Evolutionary conservation across 2,113 vertebrate species (phyloP).

Genomic region (Andinoacara biseriatus): DNA sequence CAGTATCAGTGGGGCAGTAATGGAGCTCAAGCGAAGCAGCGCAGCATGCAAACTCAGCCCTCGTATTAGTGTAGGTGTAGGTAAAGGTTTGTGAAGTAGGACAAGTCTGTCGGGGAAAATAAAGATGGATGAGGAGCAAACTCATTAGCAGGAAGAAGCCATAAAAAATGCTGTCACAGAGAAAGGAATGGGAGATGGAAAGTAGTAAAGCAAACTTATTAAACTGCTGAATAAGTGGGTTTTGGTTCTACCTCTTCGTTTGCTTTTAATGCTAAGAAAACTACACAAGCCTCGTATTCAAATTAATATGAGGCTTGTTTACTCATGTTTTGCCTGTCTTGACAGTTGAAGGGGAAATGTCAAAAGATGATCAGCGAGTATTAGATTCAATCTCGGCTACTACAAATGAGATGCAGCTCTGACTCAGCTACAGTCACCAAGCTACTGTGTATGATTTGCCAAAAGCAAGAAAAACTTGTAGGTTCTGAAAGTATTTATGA

Average conservation of each 20-base stretch:
- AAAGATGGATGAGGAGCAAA: constrained; percentile 34
- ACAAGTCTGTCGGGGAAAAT: constrained; percentile 48
- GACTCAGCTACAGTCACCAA: not conserved
- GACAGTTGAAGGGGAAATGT: constrained; percentile 3
- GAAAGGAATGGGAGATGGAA: not conserved
- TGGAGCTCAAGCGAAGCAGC: constrained; percentile 31
- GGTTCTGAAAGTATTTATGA: not conserved
- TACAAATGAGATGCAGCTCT: not conserved
- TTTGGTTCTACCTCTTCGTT: not conserved
- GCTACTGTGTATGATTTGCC: not conserved
- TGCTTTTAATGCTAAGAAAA: not conserved
- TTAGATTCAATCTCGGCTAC: not conserved
- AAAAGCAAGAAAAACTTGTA: not conserved
- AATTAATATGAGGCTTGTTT: not conserved
- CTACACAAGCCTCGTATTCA: not conserved
- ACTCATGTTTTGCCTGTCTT: not conserved
- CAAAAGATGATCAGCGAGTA: not conserved
- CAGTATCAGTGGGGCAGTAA: constrained; percentile 39
- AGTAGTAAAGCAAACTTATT: not conserved
- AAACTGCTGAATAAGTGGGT: not conserved
- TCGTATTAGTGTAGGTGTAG: constrained; percentile 25
- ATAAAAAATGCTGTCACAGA: constrained; percentile 7
- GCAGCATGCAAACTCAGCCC: not conserved
- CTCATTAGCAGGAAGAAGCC: constrained; percentile 34
- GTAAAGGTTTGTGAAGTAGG: constrained; percentile 49